Evolutionary conservation across 37 sponge, comb jelly and placozoan genomes (phyloP).

Genomic region (Oopsacas minuta): DNA sequence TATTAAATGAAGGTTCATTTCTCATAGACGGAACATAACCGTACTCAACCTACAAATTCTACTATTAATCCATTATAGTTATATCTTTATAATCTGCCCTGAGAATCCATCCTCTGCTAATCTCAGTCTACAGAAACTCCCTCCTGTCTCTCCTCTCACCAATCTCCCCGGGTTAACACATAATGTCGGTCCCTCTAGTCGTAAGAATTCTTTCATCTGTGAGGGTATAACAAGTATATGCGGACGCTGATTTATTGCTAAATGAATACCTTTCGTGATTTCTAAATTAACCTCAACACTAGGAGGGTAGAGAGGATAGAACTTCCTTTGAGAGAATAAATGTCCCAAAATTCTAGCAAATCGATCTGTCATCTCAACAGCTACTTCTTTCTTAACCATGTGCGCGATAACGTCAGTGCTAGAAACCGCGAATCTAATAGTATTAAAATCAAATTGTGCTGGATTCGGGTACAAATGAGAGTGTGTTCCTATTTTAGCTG

Average conservation of each 20-base stretch:
- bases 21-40: too few species aligned
- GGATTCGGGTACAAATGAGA: not conserved
- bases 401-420: not conserved
- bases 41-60: too few species aligned
- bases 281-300: conserved; percentile 10
- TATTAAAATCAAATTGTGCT: not conserved
- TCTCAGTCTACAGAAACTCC: conserved; percentile 15
- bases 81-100: conserved; percentile 6
- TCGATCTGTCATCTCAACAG: not conserved
- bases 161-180: conserved; percentile 6
- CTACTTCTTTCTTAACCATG: not conserved
- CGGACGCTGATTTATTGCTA: not conserved
- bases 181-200: not conserved
- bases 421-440: not conserved
- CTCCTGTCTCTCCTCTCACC: not conserved
- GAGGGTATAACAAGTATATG: not conserved
- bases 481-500: not conserved
- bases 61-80: too few species aligned
- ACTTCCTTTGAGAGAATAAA: not conserved
- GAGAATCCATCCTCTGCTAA: not conserved
- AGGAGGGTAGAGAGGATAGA: not conserved
- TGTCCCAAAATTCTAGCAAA: not conserved
- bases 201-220: not conserved
- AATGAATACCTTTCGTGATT: not conserved
- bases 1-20: too few species aligned